Base-by-base conservation (phyloP, 2,797 vertebrate genomes). In the Molossus alvarezi region DNA sequence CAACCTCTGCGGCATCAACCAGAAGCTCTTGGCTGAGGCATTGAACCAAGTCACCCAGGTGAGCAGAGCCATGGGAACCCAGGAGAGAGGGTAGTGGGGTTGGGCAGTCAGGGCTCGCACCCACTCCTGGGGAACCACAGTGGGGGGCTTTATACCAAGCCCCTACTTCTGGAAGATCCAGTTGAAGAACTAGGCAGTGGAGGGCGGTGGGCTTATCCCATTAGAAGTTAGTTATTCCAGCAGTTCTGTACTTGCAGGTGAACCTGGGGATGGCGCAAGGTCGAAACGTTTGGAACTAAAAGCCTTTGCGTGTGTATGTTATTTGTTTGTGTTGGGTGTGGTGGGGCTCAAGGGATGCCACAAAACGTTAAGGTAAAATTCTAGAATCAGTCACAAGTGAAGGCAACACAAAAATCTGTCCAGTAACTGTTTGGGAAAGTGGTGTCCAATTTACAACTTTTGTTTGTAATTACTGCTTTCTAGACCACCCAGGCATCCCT, bases 1-100 rank as follows among this genome's bases (percentile, higher is more conserved):
- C 96, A 99, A 99, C 98, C 98, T 99, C 73, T 99, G 99, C 81
- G 99, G 99, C 95, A 99, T 99, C 98, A 99, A 99, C 98, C 99
- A 99, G 98, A 99, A 99, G 98, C 98, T 99, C 71, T 98, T 99
- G 98, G 99, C 99, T 5, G 99, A 99, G 98, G 99, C 99, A 67
- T 98, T 99, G 97, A 99, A 97, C 97, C 99, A 99, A 99, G 99
- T 99, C 97, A 98, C 98, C 97, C 98, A 99, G 99, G 99, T 99
- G 98, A 88, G 98, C 29, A 90, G 33, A 14, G 0, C 29, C 0
- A 0, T 29, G 81, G 45, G 87, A 51, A 57, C 48, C 51, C 9
- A 5, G 6, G 64, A 48, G 21, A 41, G 23, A 21, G 53, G 57
- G n/a, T 9, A 5, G 17, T 25, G 15, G 57, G 51, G 55, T 0